These are phyloP conservation scores for Anguilla japonica DNA, from an alignment of 2,113 vertebrate species.

Conservation along the genomic window DNA sequence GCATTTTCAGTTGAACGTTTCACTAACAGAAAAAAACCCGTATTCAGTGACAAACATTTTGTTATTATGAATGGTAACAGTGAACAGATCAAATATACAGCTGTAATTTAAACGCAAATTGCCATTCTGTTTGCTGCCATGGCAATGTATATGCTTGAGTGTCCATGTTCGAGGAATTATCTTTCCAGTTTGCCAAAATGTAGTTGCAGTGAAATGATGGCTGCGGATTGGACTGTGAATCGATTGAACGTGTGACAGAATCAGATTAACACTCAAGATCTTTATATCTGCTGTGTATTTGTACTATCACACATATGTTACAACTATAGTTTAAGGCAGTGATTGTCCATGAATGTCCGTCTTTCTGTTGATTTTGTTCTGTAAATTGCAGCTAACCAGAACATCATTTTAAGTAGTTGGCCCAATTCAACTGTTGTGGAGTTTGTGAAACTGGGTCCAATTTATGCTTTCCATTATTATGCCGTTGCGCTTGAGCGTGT, in stretches of 20 bases:
- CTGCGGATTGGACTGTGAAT: not conserved
- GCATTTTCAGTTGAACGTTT: not conserved
- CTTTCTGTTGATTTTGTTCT: not conserved
- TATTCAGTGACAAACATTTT: not conserved
- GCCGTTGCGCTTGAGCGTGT: too few species aligned
- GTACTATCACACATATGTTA: not conserved
- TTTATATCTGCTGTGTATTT: not conserved
- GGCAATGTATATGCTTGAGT: not conserved
- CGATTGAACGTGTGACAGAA: too few species aligned
- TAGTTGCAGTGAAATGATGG: not conserved
- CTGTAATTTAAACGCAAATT: not conserved
- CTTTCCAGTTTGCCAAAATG: not conserved
- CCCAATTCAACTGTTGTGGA: not conserved
- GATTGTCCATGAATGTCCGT: not conserved
- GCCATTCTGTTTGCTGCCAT: not conserved
- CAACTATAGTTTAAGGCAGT: not conserved
- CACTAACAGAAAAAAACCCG: not conserved
- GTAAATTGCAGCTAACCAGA: not conserved
- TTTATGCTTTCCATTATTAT: too few species aligned
- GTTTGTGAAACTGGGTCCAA: too few species aligned
- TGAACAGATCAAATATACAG: not conserved
- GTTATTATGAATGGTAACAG: not conserved
- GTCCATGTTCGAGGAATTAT: not conserved
- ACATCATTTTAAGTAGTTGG: not conserved
- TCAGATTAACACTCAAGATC: not conserved